Evolutionary conservation across 2,113 vertebrate species (phyloP).

Genomic region (Mohoua ochrocephala): DNA sequence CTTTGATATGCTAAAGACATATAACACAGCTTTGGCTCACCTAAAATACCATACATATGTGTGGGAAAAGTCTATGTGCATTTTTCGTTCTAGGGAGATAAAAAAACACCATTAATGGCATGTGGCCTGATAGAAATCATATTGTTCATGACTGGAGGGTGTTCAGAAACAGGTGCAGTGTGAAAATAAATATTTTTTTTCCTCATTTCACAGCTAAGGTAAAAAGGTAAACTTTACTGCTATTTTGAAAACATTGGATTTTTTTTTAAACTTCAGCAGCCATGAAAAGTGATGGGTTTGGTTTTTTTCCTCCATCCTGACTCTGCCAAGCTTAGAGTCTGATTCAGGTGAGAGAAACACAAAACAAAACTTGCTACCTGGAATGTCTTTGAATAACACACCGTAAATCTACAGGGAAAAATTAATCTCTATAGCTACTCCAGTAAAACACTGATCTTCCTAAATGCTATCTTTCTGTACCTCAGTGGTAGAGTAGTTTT

Average conservation of each 20-base stretch:
- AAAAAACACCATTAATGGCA: not conserved
- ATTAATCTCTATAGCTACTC: not conserved
- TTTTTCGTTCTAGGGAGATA: not conserved
- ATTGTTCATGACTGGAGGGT: not conserved
- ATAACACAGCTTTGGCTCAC: not conserved
- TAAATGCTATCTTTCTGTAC: not conserved
- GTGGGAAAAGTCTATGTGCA: not conserved
- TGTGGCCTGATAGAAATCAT: not conserved
- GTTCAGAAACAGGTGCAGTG: not conserved
- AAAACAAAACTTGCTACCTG: not conserved
- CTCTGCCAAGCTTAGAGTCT: not conserved
- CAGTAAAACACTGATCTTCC: not conserved
- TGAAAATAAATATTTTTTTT: not conserved
- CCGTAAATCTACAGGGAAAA: not conserved
- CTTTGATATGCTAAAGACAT: not conserved
- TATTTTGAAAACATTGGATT: not conserved
- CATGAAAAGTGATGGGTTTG: not conserved
- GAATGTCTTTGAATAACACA: not conserved
- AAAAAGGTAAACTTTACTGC: not conserved
- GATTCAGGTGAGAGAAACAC: not conserved
- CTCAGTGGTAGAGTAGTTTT: not conserved
- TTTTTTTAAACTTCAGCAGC: not conserved
- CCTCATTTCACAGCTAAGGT: not conserved
- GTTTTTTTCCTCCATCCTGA: rapidly evolving
- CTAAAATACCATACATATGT: not conserved